Percentiles rank a stretch among this genome's conserved stretches.
Conservation (phyloP, 2,888 invertebrate species). For the Tetragonula carbonaria region DNA sequence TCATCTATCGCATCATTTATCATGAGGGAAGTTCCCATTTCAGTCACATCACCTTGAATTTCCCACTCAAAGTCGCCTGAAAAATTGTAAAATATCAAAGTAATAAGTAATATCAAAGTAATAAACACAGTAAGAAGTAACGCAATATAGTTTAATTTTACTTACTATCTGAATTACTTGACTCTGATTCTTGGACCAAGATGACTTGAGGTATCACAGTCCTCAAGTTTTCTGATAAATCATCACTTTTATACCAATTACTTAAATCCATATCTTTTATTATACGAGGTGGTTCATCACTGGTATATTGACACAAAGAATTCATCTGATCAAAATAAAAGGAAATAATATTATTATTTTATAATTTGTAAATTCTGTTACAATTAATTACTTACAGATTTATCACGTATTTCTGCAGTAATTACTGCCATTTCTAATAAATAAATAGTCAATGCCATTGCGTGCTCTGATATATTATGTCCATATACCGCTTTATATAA, state of each 20-base stretch:
- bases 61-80: conserved; percentile 91
- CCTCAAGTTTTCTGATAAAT: conserved; percentile 91
- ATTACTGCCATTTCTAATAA: conserved; percentile 93
- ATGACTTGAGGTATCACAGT: conserved; percentile 88
- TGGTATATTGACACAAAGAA: conserved; percentile 85
- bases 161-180: conserved; percentile 89
- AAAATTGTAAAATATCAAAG: conserved; percentile 24
- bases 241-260: conserved; percentile 90
- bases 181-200: conserved; percentile 85
- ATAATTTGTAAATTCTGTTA: background rate
- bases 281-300: conserved; percentile 74
- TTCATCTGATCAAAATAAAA: conserved; percentile 77
- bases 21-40: conserved; percentile 79
- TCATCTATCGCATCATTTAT: conserved; percentile 78
- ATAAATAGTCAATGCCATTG: conserved; percentile 94
- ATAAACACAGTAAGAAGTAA: background rate
- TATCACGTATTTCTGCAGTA: conserved; percentile 82
- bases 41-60: conserved; percentile 86
- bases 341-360: background rate
- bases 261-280: conserved; percentile 86
- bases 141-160: conserved; percentile 47
- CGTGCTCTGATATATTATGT: conserved; percentile 92
- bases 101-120: conserved; percentile 9
- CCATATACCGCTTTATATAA: conserved; percentile 93
- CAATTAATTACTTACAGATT: conserved; percentile 79